These are phyloP conservation scores for Microctonus brassicae DNA, from an alignment of 2,888 invertebrate species.

Conservation along the genomic window DNA sequence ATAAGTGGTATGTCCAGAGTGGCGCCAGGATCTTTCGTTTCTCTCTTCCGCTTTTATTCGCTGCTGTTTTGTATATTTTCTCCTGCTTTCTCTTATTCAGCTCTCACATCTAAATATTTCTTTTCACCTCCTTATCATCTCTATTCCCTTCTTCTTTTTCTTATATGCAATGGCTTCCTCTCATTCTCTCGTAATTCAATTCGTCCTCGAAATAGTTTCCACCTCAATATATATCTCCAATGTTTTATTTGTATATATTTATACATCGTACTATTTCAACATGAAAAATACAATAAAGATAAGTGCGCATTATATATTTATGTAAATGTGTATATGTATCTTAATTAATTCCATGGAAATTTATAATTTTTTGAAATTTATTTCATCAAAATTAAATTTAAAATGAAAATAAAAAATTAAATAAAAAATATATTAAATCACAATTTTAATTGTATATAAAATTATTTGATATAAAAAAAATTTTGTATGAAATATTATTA, in stretches of 20 bases:
- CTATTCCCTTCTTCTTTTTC: neutral
- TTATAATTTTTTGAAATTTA: too few relatives aligned
- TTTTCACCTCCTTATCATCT: neutral
- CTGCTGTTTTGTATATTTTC: neutral
- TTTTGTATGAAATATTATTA: too few relatives aligned
- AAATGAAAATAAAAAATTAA: too few relatives aligned
- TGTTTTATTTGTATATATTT: neutral
- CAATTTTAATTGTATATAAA: too few relatives aligned
- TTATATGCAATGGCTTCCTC: neutral
- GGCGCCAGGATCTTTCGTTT: conserved; percentile 52
- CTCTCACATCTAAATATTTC: neutral
- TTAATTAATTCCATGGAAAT: too few relatives aligned
- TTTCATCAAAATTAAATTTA: too few relatives aligned
- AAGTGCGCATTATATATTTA: too few relatives aligned
- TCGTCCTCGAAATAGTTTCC: neutral
- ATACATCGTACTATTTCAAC: neutral
- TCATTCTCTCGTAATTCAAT: neutral
- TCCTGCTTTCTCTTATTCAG: neutral
- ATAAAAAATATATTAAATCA: too few relatives aligned
- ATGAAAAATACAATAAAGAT: neutral
- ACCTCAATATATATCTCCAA: neutral
- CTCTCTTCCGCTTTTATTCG: conserved; percentile 4
- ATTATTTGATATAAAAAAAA: too few relatives aligned
- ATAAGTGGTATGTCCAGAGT: conserved; percentile 55
- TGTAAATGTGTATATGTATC: too few relatives aligned